Conservation (phyloP, 2,888 invertebrate species). For the Pandemis heparana region DNA sequence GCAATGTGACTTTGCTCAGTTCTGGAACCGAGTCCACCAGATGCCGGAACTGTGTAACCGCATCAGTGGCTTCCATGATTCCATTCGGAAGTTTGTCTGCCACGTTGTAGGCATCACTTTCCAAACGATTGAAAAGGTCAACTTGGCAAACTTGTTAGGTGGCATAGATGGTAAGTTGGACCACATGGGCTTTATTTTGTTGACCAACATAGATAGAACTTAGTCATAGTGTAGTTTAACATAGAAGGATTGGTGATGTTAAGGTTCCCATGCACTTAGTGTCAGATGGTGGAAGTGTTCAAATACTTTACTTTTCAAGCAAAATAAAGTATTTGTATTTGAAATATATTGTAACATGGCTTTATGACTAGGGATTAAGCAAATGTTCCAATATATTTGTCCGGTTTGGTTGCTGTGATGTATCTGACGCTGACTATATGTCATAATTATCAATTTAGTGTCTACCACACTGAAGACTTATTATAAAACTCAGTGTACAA, state of each 20-base stretch:
- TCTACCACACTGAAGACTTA: too few species aligned
- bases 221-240: neutral
- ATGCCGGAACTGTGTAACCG: slow-evolving; percentile 91
- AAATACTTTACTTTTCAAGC: too few species aligned
- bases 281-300: too few species aligned
- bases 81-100: slow-evolving; percentile 98
- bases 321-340: too few species aligned
- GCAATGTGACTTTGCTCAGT: slow-evolving; percentile 95
- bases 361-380: too few species aligned
- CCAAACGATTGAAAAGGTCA: slow-evolving; percentile 95
- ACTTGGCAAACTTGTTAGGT: slow-evolving; percentile 94
- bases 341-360: too few species aligned
- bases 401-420: too few species aligned
- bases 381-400: too few species aligned
- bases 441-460: too few species aligned
- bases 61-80: slow-evolving; percentile 96
- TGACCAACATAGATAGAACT: neutral
- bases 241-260: neutral
- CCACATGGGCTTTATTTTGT: neutral
- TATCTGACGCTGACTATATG: too few species aligned
- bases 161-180: slow-evolving; percentile 91
- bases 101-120: slow-evolving; percentile 99
- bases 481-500: too few species aligned
- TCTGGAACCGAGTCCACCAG: slow-evolving; percentile 93
- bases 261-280: too few species aligned